A percentile compares a stretch with the other conserved stretches of the same genome.
phyloP scores from a whole-genome alignment of 2,113 vertebrate species.

The Octodon degus region DNA sequence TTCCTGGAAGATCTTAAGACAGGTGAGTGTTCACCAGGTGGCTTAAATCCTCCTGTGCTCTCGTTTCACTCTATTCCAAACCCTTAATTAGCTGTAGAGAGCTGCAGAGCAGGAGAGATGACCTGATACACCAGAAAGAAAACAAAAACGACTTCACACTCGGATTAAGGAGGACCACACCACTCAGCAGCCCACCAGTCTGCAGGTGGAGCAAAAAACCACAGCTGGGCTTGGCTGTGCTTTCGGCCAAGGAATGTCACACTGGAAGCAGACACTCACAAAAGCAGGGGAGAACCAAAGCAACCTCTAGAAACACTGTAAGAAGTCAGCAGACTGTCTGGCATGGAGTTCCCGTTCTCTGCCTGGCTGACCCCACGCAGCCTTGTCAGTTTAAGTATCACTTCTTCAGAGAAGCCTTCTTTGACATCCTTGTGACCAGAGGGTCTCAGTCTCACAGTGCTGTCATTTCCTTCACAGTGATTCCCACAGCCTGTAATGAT shows the following conservation, averaged over 20 bases:
- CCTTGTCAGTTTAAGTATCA: background rate
- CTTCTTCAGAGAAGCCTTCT: background rate
- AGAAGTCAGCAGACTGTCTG: background rate
- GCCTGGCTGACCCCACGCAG: background rate
- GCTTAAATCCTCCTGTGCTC: background rate
- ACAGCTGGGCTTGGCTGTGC: background rate
- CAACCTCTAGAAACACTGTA: background rate
- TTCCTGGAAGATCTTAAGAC: background rate
- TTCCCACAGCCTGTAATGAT: slow-evolving; percentile 1
- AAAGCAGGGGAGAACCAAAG: slow-evolving; percentile 14
- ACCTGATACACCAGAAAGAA: background rate
- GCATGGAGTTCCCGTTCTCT: background rate
- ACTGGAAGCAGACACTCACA: background rate
- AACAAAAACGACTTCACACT: background rate
- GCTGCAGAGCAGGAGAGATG: background rate
- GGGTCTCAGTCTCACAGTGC: background rate
- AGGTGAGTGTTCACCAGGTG: background rate
- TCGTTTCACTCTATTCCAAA: background rate
- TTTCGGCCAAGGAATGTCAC: background rate
- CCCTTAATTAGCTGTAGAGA: background rate
- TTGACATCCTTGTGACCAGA: background rate
- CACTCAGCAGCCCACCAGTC: background rate
- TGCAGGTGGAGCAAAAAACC: background rate
- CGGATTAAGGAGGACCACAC: background rate
- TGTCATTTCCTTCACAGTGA: background rate